These are phyloP conservation scores for Macrotus californicus DNA, from an alignment of 2,113 vertebrate species.

Conservation along the genomic window DNA sequence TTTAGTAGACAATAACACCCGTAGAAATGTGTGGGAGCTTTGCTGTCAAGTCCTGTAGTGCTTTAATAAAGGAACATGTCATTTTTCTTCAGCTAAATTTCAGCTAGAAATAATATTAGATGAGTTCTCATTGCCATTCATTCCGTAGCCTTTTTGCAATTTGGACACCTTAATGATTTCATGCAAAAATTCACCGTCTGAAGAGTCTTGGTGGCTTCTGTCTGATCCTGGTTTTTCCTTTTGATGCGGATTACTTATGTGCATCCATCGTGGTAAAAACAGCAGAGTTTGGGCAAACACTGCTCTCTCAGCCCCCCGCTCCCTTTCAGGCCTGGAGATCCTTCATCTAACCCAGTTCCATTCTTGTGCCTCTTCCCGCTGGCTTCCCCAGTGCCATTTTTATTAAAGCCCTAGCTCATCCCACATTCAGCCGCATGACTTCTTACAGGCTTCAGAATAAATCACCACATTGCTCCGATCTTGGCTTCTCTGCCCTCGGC, in stretches of 20 bases:
- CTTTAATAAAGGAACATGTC: constrained; percentile 61
- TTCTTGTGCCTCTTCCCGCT: constrained; percentile 56
- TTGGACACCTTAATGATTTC: constrained; percentile 47
- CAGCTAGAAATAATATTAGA: neutral
- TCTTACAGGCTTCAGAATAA: constrained; percentile 74
- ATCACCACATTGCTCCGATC: constrained; percentile 57
- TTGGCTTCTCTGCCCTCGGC: constrained; percentile 73
- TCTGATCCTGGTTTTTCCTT: neutral
- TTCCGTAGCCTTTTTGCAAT: neutral
- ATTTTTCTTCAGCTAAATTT: constrained; percentile 53
- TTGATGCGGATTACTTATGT: neutral
- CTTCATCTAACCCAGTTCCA: constrained; percentile 53
- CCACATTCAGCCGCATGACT: constrained; percentile 60
- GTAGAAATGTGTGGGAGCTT: constrained; percentile 48
- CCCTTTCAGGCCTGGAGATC: constrained; percentile 3
- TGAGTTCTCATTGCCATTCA: neutral
- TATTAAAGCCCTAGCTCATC: constrained; percentile 56
- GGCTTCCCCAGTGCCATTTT: constrained; percentile 53
- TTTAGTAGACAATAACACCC: constrained; percentile 32
- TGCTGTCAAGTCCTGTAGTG: constrained; percentile 36
- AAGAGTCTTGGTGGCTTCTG: constrained; percentile 25
- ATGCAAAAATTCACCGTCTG: constrained; percentile 42
- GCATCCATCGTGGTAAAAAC: constrained; percentile 26
- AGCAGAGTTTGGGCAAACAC: constrained; percentile 44
- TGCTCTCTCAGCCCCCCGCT: neutral